Percentiles rank a stretch among this genome's conserved stretches.
These are phyloP conservation scores for Chrysolina americana DNA, from an alignment of 2,888 invertebrate genomes.

Conservation along the genomic window DNA sequence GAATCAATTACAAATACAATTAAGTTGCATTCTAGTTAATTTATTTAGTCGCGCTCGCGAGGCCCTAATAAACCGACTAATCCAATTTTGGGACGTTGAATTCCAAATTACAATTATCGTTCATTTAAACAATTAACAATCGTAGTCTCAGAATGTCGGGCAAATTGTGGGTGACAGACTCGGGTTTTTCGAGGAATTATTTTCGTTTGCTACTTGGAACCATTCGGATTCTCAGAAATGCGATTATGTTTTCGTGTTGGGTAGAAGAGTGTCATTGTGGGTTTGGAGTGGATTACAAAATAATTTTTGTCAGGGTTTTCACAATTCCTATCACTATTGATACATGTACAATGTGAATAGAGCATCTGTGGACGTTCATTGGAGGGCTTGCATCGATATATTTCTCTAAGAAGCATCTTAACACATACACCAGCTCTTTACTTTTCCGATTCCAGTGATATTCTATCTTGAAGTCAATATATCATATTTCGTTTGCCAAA, in stretches of 20 bases:
- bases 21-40: conserved; percentile 53
- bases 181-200: conserved; percentile 5
- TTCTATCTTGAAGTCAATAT: too few species aligned
- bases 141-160: conserved; percentile 30
- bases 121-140: conserved; percentile 50
- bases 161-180: conserved; percentile 18
- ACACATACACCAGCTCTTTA: too few species aligned
- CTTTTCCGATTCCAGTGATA: too few species aligned
- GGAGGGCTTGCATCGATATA: too few species aligned
- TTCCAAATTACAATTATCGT: conserved; percentile 54
- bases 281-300: too few species aligned
- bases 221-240: not conserved
- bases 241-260: not conserved
- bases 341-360: too few species aligned
- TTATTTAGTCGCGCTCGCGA: conserved; percentile 45
- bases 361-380: too few species aligned
- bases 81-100: conserved; percentile 50
- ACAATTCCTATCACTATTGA: too few species aligned
- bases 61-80: conserved; percentile 53
- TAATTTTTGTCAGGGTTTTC: too few species aligned
- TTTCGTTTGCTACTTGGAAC: not conserved
- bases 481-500: too few species aligned
- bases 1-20: conserved; percentile 53
- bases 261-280: not conserved
- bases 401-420: too few species aligned